These are phyloP conservation scores for Octomys mimax DNA, from an alignment of 2,797 vertebrate species.

Conservation along the genomic window DNA sequence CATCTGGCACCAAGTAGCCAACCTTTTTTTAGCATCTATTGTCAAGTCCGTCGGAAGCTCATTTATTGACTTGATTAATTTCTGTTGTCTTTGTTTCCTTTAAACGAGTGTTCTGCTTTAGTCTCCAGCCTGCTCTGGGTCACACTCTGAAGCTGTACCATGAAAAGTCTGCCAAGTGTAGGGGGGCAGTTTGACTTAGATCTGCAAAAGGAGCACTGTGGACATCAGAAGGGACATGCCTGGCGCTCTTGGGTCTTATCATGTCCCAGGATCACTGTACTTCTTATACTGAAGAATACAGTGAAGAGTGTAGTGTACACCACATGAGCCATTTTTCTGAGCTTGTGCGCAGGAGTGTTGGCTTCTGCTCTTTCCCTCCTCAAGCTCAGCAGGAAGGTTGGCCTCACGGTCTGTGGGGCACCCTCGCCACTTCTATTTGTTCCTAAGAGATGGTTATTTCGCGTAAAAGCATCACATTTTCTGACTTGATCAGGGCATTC, in stretches of 20 bases:
- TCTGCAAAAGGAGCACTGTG: neutral
- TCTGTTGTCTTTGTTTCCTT: neutral
- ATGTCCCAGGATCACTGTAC: neutral
- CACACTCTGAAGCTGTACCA: neutral
- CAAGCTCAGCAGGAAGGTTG: neutral
- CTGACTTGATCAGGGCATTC: neutral
- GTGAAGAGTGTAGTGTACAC: neutral
- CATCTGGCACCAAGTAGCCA: neutral
- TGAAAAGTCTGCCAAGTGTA: neutral
- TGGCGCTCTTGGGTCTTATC: neutral
- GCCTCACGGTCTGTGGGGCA: neutral
- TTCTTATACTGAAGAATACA: neutral
- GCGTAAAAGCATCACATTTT: neutral
- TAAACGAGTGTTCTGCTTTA: neutral
- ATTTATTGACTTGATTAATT: neutral
- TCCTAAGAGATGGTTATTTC: neutral
- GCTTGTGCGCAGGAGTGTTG: accelerated
- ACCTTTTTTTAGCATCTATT: neutral
- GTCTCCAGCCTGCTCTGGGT: neutral
- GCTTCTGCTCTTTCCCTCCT: neutral
- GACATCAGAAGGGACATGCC: neutral
- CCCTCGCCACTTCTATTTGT: neutral
- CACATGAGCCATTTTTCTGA: neutral
- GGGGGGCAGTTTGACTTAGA: neutral
- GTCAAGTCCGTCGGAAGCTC: neutral